These are phyloP conservation scores for Vultur gryphus DNA, from an alignment of 2,797 vertebrate genomes.

Conservation along the genomic window DNA sequence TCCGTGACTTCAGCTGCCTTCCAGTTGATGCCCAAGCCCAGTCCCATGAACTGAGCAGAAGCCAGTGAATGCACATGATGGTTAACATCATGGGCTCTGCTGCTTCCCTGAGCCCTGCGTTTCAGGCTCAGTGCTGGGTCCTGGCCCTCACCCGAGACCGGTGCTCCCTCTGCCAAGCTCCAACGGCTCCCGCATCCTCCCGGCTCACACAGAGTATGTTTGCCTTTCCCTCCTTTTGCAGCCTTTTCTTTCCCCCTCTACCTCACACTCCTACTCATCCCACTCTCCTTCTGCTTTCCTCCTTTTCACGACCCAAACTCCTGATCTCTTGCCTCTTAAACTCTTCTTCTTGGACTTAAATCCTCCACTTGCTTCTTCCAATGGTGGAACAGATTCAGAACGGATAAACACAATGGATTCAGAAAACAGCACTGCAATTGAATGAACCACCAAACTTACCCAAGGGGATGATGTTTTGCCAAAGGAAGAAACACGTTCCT, in stretches of 20 bases:
- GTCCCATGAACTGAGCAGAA: not conserved
- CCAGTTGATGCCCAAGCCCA: not conserved
- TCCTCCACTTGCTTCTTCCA: not conserved
- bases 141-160: rapidly evolving
- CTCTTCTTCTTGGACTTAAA: not conserved
- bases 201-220: not conserved
- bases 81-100: not conserved
- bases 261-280: not conserved
- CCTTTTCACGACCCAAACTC: not conserved
- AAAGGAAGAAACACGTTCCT: not conserved
- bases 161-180: not conserved
- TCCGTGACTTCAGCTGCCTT: not conserved
- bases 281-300: not conserved
- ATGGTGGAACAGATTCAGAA: not conserved
- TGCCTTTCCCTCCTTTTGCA: not conserved
- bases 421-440: not conserved
- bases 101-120: not conserved
- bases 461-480: not conserved
- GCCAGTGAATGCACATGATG: rapidly evolving
- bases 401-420: not conserved
- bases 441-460: not conserved
- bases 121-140: not conserved
- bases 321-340: not conserved
- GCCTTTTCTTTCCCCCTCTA: not conserved
- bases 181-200: not conserved